phyloP scores from a whole-genome alignment of 2,113 vertebrate genomes.

The Apodemus sylvaticus region DNA sequence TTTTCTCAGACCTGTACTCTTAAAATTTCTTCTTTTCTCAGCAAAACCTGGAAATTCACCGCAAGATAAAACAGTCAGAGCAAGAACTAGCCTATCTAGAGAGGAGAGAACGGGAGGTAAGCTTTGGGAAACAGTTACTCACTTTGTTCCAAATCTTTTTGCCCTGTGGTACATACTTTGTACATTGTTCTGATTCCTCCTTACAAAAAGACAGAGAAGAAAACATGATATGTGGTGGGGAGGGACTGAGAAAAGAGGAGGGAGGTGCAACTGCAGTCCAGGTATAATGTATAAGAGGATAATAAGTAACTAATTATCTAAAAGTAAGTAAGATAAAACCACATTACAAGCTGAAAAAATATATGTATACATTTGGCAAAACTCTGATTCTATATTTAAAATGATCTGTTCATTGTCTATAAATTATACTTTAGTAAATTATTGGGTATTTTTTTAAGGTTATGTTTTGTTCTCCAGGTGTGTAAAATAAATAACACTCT shows the following conservation, averaged over 20 bases:
- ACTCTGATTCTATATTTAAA: neutral
- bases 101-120: conserved; percentile 93
- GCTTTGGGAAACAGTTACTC: neutral
- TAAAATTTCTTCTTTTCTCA: conserved; percentile 78
- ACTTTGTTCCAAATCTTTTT: neutral
- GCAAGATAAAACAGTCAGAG: conserved; percentile 96
- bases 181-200: neutral
- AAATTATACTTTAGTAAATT: neutral
- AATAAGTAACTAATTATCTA: neutral
- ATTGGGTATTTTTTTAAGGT: neutral
- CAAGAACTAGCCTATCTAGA: conserved; percentile 96
- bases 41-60: conserved; percentile 99
- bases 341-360: neutral
- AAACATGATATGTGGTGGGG: neutral
- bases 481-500: neutral
- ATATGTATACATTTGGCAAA: neutral
- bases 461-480: neutral
- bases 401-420: neutral
- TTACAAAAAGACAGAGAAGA: neutral
- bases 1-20: neutral
- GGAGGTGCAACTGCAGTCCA: neutral
- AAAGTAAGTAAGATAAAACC: neutral
- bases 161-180: neutral
- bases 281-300: neutral
- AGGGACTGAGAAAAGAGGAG: neutral